phyloP scores from a whole-genome alignment of 2,797 vertebrate species.

The Micropoecilia bifurca region DNA sequence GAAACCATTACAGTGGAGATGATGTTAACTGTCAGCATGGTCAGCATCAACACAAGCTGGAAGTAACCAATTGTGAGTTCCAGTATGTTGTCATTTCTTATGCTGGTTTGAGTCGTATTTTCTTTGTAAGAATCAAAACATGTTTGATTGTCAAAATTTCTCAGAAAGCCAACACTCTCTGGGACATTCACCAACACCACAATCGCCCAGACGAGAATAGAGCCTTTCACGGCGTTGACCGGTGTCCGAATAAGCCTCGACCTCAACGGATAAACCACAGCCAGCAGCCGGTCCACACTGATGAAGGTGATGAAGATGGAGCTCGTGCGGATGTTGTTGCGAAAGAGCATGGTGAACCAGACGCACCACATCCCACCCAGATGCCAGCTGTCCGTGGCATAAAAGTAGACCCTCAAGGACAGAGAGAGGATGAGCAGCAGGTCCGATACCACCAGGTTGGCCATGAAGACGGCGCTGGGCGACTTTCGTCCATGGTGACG shows the following conservation, averaged over 20 bases:
- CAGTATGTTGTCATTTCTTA: not conserved
- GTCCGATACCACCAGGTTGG: conserved; percentile 67
- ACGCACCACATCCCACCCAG: conserved; percentile 27
- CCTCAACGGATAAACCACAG: conserved; percentile 75
- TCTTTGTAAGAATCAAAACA: conserved; percentile 52
- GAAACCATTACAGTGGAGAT: conserved; percentile 63
- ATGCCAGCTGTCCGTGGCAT: conserved; percentile 46
- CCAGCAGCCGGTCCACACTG: conserved; percentile 73
- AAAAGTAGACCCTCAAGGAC: conserved; percentile 66
- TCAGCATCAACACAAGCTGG: conserved; percentile 36
- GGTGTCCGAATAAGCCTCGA: conserved; percentile 53
- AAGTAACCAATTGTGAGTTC: not conserved
- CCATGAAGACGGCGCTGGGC: conserved; percentile 58
- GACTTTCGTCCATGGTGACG: conserved; percentile 33
- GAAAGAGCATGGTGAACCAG: conserved; percentile 58
- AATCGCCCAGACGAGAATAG: conserved; percentile 40
- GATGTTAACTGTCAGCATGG: conserved; percentile 54
- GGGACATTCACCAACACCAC: conserved; percentile 49
- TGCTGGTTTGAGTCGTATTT: not conserved
- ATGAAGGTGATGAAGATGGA: conserved; percentile 78
- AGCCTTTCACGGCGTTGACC: conserved; percentile 53
- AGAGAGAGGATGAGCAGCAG: conserved; percentile 65
- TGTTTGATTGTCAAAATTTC: accelerated
- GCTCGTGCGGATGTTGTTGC: conserved; percentile 72
- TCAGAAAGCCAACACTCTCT: accelerated